Evolutionary conservation across 2,113 vertebrate genomes (phyloP).

Genomic region (Penelope pileata): DNA sequence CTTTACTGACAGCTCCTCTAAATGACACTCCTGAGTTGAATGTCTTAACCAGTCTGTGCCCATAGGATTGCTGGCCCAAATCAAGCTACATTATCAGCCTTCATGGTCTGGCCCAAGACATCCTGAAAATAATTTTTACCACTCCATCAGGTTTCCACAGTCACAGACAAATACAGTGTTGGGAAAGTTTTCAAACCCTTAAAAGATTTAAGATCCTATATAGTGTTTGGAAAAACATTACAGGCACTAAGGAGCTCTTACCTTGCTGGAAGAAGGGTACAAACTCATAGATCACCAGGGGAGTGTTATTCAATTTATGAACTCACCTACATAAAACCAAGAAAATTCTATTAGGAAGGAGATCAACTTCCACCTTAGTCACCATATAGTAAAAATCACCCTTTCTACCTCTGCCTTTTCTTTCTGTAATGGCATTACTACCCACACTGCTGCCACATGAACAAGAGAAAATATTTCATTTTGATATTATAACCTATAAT

Average conservation of each 20-base stretch:
- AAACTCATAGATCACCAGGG: not conserved
- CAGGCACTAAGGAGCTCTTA: not conserved
- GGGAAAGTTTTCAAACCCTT: not conserved
- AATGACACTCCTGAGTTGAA: not conserved
- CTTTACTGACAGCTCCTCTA: not conserved
- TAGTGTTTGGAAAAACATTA: not conserved
- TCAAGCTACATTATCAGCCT: not conserved
- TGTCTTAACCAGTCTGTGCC: not conserved
- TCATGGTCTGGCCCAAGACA: not conserved
- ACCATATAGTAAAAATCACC: fast-evolving
- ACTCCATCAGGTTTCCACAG: not conserved
- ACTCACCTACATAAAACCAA: not conserved
- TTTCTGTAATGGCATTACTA: not conserved
- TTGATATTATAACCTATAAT: not conserved
- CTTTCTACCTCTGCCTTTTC: not conserved
- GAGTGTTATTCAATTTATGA: not conserved
- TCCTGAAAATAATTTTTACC: not conserved
- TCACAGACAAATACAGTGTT: not conserved
- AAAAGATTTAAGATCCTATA: not conserved
- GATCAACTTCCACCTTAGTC: not conserved
- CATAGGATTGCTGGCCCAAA: not conserved
- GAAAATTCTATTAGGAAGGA: not conserved
- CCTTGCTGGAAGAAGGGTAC: not conserved
- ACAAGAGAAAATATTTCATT: not conserved
- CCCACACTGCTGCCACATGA: not conserved